Evolutionary conservation across 2,113 vertebrate genomes (phyloP), one percentile per base, ranked within the genome.

Genomic region (Orientallactaga bullata): DNA sequence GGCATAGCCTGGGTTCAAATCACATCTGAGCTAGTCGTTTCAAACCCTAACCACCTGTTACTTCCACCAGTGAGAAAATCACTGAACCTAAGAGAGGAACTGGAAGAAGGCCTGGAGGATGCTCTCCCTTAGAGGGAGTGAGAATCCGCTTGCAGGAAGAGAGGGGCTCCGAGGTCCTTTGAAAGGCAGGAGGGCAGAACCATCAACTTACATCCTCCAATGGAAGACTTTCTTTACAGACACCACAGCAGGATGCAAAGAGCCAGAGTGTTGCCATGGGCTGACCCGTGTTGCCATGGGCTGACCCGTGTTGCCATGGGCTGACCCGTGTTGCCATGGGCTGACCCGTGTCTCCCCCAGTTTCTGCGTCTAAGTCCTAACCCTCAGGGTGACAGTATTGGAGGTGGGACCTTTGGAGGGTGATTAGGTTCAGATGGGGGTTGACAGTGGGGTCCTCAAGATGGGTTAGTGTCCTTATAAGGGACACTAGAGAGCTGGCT

Each of bases 1-100:
- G 47, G 65, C 26, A 55, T 65, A 66, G 37, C 58, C 61, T 39
- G 35, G 18, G 30, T 37, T 94, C 51, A 55, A 10, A 16, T 78
- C 37, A 37, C 51, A 91, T n/a, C 20, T 9, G 10, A 84, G 83
- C 21, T 73, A 78, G 84, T 66, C 32, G 17, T 58, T 63, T 65
- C 68, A 85, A 92, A 42, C 26, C 30, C 73, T 66, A 66, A 71
- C 6, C 71, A 35, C 5, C 84, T 2, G 5, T 21, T 65, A 63
- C 58, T 95, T 77, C 60, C 51, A 85, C 26, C 12, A n/a, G 28
- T 39, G 61, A 90, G 42, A 94, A 76, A 84, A 79, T 4, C 7
- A 8, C 35, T 39, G 30, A 8, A 80, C 5, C 42, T 47, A 47
- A 86, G 55, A 7, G 55, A 55, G 55, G 15, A 55, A 55, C 55